Conservation (phyloP, 37 sponge, comb jelly and placozoan species). For the Crambe crambe region DNA sequence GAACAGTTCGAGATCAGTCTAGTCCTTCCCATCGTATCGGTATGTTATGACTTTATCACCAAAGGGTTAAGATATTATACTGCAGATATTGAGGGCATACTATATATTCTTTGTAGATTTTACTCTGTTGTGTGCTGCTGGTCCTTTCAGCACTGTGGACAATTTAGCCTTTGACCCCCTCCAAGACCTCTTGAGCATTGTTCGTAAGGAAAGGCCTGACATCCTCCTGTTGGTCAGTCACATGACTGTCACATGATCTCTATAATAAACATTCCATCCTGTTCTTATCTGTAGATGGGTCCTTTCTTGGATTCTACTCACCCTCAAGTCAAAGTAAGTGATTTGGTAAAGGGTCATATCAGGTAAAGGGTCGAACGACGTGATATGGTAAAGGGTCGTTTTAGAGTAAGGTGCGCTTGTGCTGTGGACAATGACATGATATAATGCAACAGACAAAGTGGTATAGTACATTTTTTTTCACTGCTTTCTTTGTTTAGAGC, state of each 20-base stretch:
- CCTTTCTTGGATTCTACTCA: conserved; percentile 70
- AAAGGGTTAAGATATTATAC: no score
- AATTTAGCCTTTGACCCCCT: conserved; percentile 64
- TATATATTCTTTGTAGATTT: conserved; percentile 39
- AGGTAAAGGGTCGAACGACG: no score
- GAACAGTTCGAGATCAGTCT: conserved; percentile 9
- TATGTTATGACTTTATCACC: no score
- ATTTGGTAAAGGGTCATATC: background rate
- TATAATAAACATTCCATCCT: no score
- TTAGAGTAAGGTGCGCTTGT: no score
- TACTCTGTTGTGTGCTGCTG: conserved; percentile 64
- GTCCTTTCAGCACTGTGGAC: conserved; percentile 81
- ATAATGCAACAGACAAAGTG: no score
- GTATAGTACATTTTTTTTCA: no score
- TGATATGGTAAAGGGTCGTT: no score
- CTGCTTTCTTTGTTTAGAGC: no score
- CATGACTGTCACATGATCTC: background rate
- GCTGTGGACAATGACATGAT: no score
- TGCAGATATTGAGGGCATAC: no score
- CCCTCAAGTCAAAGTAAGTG: conserved; percentile 54
- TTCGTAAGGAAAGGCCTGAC: conserved; percentile 55
- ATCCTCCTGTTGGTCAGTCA: conserved; percentile 62
- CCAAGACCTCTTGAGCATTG: conserved; percentile 45
- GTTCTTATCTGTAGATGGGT: conserved; percentile 27
- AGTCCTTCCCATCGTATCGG: no score